A percentile compares a stretch with the other conserved stretches of the same genome.
phyloP scores from a whole-genome alignment of 2,888 invertebrate species.

The Pammene fasciana region DNA sequence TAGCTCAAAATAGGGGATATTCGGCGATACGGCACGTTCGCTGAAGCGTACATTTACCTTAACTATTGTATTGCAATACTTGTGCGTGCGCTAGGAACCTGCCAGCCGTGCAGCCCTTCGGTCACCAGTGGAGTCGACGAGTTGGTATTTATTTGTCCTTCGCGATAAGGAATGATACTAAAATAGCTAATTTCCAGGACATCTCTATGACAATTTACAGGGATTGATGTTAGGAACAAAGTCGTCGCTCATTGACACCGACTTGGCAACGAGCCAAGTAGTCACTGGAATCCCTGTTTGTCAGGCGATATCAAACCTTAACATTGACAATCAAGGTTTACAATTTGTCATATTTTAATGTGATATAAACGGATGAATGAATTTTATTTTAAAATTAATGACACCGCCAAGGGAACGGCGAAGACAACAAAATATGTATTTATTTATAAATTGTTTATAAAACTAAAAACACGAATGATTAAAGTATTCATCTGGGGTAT shows the following conservation, averaged over 20 bases:
- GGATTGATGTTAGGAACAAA: constrained; percentile 60
- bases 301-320: constrained; percentile 15
- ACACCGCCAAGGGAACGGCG: constrained; percentile 13
- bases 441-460: neutral
- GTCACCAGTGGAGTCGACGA: too few species aligned
- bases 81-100: too few species aligned
- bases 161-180: neutral
- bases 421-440: constrained; percentile 9
- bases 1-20: too few species aligned
- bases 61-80: too few species aligned
- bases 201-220: constrained; percentile 39
- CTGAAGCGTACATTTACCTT: too few species aligned
- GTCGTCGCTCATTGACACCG: constrained; percentile 53
- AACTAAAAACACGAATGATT: too few species aligned
- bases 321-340: neutral
- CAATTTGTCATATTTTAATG: neutral
- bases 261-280: constrained; percentile 34
- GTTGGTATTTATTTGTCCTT: neutral
- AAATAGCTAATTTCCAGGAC: constrained; percentile 27
- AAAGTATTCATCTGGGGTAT: too few species aligned
- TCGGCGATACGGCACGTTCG: too few species aligned
- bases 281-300: constrained; percentile 5
- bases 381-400: constrained; percentile 33
- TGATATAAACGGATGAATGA: constrained; percentile 21
- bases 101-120: too few species aligned